Base-by-base conservation (phyloP, 2,888 invertebrate genomes). In the Scrobipalpa costella region DNA sequence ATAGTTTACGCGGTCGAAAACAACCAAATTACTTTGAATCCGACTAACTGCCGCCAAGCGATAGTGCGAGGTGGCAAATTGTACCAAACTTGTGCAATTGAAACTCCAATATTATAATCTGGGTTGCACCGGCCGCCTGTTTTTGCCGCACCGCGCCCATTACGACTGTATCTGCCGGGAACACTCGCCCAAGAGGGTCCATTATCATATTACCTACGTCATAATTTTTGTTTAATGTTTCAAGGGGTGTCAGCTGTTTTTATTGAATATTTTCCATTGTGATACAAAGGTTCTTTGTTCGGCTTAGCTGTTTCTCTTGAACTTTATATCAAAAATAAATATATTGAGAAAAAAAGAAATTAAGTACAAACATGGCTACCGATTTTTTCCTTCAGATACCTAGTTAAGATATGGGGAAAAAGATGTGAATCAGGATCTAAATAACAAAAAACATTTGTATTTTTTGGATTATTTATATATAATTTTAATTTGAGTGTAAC, bases 101-200 rank as follows among this genome's bases (percentile, higher is more conserved):
- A 85, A 88, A 88, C 86, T 88, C 83, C 81, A 82, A 85, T 85
- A 84, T 85, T 87, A 86, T 88, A 88, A 89, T 89, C 86, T 86
- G 82, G 80, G 83, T 78, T 84, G 83, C 84, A 83, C 74, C 76
- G 77, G 55, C 76, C 74, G 77, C 78, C 80, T 83, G 88, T 86
- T 88, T 88, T 88, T 86, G 84, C 83, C 78, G 71, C 79, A 73
- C 67, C 71, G 73, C 69, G 73, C 71, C 79, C 81, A 81, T 83
- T 84, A 77, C 74, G 79, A 74, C 77, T 81, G 79, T 86, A 87
- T 86, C 86, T 84, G 76, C 68, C 65, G 71, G 72, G 75, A 80
- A 79, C 85, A 85, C 77, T 81, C 79, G 71, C 72, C 73, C 71
- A 71, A 33, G 40, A 49, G 40, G 61, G 63, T 57, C 55, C 55